Evolutionary conservation across 2,113 vertebrate species (phyloP).

Genomic region (Struthio camelus): DNA sequence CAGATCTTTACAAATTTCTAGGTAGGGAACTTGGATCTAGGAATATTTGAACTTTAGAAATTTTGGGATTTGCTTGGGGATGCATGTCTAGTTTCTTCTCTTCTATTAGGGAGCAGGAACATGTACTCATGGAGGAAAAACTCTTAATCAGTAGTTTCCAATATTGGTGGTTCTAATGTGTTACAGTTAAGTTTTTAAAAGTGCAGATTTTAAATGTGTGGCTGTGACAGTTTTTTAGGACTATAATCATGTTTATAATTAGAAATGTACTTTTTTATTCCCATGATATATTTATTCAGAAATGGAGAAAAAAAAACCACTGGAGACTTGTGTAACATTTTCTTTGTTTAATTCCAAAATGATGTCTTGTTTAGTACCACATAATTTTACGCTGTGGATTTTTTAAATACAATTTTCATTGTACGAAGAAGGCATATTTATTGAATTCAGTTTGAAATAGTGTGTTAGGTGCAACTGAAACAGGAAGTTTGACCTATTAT

Average conservation of each 20-base stretch:
- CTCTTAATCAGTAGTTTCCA: not conserved
- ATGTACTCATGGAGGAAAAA: not conserved
- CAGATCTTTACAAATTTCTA: not conserved
- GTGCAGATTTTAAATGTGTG: not conserved
- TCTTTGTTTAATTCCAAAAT: not conserved
- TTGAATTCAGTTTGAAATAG: not conserved
- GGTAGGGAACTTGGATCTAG: not conserved
- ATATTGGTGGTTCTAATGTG: accelerated
- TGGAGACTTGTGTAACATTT: not conserved
- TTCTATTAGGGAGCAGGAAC: not conserved
- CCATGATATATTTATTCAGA: not conserved
- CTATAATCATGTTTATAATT: not conserved
- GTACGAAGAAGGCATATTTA: not conserved
- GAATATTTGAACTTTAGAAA: not conserved
- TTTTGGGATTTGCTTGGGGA: not conserved
- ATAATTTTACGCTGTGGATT: not conserved
- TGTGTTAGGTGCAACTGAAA: not conserved
- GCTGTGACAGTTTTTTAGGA: not conserved
- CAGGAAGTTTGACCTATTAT: not conserved
- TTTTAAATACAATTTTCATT: not conserved
- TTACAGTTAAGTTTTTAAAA: not conserved
- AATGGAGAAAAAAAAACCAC: not conserved
- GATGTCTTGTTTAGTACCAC: not conserved
- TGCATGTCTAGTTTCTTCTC: not conserved
- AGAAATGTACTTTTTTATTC: not conserved